Conservation (phyloP, 1,140 invertebrate species). For the Tenebrio molitor region DNA sequence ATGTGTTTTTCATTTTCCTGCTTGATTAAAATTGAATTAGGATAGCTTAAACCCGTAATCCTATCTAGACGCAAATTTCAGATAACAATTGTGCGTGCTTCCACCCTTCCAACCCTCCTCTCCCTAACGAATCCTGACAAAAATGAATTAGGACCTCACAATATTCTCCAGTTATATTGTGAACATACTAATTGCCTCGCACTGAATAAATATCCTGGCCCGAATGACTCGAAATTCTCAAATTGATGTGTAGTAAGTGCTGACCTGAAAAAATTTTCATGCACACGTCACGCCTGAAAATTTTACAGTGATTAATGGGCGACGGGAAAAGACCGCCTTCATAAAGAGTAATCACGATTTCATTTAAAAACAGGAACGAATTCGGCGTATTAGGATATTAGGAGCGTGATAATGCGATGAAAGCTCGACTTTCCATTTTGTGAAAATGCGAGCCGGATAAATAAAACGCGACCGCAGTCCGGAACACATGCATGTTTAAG, state of each 20-base stretch:
- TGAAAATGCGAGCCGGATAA: neutral
- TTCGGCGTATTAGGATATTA: neutral
- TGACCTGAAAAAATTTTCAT: conserved; percentile 13
- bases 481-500: conserved; percentile 29
- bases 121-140: neutral
- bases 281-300: conserved; percentile 11
- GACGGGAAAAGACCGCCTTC: neutral
- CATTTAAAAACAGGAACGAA: neutral
- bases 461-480: neutral
- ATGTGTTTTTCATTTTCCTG: conserved; percentile 31
- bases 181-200: conserved; percentile 23
- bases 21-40: conserved; percentile 41
- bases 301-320: conserved; percentile 6
- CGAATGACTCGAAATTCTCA: neutral
- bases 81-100: conserved; percentile 28
- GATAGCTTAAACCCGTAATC: conserved; percentile 35
- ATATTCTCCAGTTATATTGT: neutral
- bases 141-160: neutral
- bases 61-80: conserved; percentile 39
- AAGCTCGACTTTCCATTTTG: conserved; percentile 1
- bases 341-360: neutral
- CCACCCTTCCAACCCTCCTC: neutral
- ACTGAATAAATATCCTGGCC: neutral
- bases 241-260: conserved; percentile 9
- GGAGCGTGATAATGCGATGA: too few species aligned